phyloP scores from a whole-genome alignment of 1,140 invertebrate genomes.

The Platorchestia sp. region DNA sequence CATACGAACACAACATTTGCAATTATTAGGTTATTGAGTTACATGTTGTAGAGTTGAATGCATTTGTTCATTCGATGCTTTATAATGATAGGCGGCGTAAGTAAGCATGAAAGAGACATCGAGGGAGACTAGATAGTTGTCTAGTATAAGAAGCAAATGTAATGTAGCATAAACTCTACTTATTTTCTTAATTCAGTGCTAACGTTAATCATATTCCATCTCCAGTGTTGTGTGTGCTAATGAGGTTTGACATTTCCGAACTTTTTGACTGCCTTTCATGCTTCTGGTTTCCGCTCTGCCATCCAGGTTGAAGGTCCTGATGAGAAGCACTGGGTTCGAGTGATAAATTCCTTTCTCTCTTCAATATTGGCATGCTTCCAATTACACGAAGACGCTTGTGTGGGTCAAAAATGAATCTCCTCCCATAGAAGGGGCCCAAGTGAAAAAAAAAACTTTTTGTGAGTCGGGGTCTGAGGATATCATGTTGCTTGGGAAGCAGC shows the following conservation, averaged over 20 bases:
- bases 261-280: neutral
- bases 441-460: slow-evolving; percentile 21
- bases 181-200: too few relatives aligned
- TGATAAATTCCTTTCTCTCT: neutral
- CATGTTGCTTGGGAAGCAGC: slow-evolving; percentile 13
- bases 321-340: neutral
- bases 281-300: neutral
- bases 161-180: too few relatives aligned
- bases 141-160: too few relatives aligned
- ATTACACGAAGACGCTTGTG: slow-evolving; percentile 30
- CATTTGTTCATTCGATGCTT: too few relatives aligned
- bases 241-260: neutral
- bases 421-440: neutral
- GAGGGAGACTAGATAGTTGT: too few relatives aligned
- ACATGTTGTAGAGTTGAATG: too few relatives aligned
- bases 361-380: slow-evolving; percentile 47
- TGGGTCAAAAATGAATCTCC: slow-evolving; percentile 31
- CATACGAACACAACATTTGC: too few relatives aligned
- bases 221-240: neutral
- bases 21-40: too few relatives aligned
- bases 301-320: neutral
- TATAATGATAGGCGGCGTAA: too few relatives aligned
- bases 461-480: slow-evolving; percentile 3
- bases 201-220: too few relatives aligned
- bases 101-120: too few relatives aligned